Base-by-base conservation (phyloP, 1,140 invertebrate species). In the Drosophila pandora region DNA sequence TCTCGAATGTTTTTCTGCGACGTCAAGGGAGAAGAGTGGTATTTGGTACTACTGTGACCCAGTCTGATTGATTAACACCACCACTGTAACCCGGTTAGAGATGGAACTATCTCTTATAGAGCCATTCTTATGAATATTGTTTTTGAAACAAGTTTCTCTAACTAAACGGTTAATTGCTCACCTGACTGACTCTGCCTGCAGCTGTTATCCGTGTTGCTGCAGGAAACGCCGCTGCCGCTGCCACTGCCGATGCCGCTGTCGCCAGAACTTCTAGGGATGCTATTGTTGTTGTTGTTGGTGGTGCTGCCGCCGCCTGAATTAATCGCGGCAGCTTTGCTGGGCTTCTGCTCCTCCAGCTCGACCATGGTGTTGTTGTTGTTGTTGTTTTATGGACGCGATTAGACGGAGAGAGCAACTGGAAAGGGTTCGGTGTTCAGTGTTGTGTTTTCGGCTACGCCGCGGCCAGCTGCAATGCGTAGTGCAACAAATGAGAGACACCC, bases 111-210 rank as follows among this genome's bases (percentile, higher is more conserved):
- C 17, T 17, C 17, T 17, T 17, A 17, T 17, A 17, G 17, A 17
- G 17, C 25, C 25, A 28, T 28, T 28, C 25, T 28, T 28, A 28
- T 50, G 30, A 25, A 12, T 37, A 37, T 37, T 37, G 10, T 37
- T 12, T 12, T n/a, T 37, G 0, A 37, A 37, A 63, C 63, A 21
- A 17, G n/a, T 47, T 32, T 4, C 12, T 7, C 13, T 34, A 34
- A 34, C 25, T 17, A 21, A 41, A n/a, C 17, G 32, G 17, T 78
- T 53, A 45, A 63, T 57, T 57, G 71, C 79, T 90, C 79, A 90
- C 87, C 87, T 83, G 87, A 90, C 76, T 90, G 83, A 83, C 83
- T 82, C 72, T 72, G 79, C 43, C 76, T 88, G 83, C 83, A 88
- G 83, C 83, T 88, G 83, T 88, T 87, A 71, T 87, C 78, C 69